Percentiles rank a stretch among this genome's conserved stretches.
Conservation (phyloP, 1,140 invertebrate species). For the Drosophila littoralis region DNA sequence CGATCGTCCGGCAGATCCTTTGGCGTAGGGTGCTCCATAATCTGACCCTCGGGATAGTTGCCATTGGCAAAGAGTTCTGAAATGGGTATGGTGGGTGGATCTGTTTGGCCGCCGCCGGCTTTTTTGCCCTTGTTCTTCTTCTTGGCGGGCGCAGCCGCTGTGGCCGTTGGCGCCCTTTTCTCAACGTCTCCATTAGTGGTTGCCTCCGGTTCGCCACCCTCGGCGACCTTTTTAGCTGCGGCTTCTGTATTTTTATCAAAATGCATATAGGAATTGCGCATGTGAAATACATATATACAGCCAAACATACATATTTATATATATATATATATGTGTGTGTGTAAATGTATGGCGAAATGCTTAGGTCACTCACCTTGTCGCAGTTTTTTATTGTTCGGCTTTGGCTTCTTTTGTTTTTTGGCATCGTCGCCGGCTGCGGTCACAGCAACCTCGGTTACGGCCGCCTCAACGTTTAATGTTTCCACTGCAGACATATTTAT, state of each 20-base stretch:
- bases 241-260: slow-evolving; percentile 57
- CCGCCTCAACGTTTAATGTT: slow-evolving; percentile 52
- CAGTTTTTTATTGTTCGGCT: slow-evolving; percentile 83
- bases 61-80: slow-evolving; percentile 93
- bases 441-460: slow-evolving; percentile 22
- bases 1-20: slow-evolving; percentile 89
- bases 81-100: slow-evolving; percentile 94
- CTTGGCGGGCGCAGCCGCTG: slow-evolving; percentile 86
- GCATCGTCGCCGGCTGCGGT: slow-evolving; percentile 51
- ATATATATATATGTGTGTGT: slow-evolving; percentile 1
- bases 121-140: slow-evolving; percentile 88
- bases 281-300: slow-evolving; percentile 11
- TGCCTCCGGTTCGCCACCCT: slow-evolving; percentile 42
- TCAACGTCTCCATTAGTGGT: slow-evolving; percentile 84
- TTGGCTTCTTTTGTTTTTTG: slow-evolving; percentile 83
- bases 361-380: slow-evolving; percentile 78
- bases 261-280: slow-evolving; percentile 20
- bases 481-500: slow-evolving; percentile 67
- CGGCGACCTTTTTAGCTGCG: slow-evolving; percentile 67
- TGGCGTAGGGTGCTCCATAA: slow-evolving; percentile 90
- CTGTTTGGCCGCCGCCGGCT: slow-evolving; percentile 87
- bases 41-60: slow-evolving; percentile 91
- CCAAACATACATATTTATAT: slow-evolving; percentile 17
- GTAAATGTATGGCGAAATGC: slow-evolving; percentile 17
- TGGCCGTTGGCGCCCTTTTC: slow-evolving; percentile 83